A percentile compares a stretch with the other conserved stretches of the same genome.
Evolutionary conservation across 2,797 vertebrate species (phyloP).

Genomic region (Cygnus olor): DNA sequence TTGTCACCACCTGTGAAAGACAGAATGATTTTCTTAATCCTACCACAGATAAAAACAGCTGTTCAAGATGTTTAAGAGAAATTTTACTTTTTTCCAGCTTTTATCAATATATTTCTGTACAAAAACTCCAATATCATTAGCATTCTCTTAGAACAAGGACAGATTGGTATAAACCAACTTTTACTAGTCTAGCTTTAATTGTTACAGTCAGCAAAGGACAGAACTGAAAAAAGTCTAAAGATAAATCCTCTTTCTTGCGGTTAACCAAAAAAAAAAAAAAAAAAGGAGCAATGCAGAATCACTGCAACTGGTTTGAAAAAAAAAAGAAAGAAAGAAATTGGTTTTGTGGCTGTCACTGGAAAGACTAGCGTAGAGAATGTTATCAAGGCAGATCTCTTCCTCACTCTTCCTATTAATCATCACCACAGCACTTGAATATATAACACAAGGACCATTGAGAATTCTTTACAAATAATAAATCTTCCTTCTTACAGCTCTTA

Average conservation of each 20-base stretch:
- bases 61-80: background rate
- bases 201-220: background rate
- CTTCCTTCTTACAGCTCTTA: background rate
- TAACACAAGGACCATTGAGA: background rate
- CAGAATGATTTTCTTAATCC: constrained; percentile 20
- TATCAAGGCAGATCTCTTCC: background rate
- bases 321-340: no score
- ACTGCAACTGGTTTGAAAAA: background rate
- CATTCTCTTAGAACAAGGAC: background rate
- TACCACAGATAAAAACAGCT: background rate
- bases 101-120: background rate
- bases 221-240: constrained; percentile 26
- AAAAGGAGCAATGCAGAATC: background rate
- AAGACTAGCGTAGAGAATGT: background rate
- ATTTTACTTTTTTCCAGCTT: background rate
- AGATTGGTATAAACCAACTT: background rate
- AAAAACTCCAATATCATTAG: background rate
- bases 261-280: background rate
- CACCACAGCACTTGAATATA: background rate
- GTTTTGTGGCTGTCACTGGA: background rate
- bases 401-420: background rate
- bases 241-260: background rate
- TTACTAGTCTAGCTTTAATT: constrained; percentile 1
- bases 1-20: constrained; percentile 90
- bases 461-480: background rate